Conservation (phyloP, 2,888 invertebrate genomes). For the Odontocolon sp. region DNA sequence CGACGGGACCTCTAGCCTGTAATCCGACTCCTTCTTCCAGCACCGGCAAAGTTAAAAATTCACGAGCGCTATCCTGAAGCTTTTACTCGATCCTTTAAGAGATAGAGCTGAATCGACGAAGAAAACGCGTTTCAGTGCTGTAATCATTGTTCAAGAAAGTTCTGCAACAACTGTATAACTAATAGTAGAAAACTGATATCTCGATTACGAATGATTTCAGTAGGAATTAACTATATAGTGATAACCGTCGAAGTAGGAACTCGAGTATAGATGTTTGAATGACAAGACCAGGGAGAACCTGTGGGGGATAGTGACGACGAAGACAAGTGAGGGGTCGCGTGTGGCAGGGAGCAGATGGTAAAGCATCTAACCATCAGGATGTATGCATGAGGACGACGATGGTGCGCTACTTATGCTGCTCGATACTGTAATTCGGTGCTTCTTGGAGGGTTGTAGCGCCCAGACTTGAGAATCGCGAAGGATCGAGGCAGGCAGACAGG, state of each 20-base stretch:
- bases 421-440: conserved; percentile 32
- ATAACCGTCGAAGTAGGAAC: no score
- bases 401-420: not conserved
- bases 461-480: conserved; percentile 6
- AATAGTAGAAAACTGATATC: not conserved
- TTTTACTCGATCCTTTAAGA: not conserved
- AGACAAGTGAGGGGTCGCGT: no score
- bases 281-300: no score
- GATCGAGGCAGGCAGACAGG: conserved; percentile 13
- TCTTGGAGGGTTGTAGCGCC: not conserved
- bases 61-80: conserved; percentile 27
- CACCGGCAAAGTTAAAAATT: conserved; percentile 42
- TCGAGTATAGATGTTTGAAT: no score
- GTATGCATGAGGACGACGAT: not conserved
- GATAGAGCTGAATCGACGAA: not conserved
- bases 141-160: not conserved
- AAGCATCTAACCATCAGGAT: conserved; percentile 1
- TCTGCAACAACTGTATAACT: not conserved
- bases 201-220: not conserved
- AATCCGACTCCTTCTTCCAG: conserved; percentile 44
- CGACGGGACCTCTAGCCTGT: conserved; percentile 36
- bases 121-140: not conserved
- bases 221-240: not conserved
- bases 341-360: not conserved
- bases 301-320: no score